phyloP scores from a whole-genome alignment of 2,797 vertebrate genomes.

The Periophthalmus magnuspinnatus region DNA sequence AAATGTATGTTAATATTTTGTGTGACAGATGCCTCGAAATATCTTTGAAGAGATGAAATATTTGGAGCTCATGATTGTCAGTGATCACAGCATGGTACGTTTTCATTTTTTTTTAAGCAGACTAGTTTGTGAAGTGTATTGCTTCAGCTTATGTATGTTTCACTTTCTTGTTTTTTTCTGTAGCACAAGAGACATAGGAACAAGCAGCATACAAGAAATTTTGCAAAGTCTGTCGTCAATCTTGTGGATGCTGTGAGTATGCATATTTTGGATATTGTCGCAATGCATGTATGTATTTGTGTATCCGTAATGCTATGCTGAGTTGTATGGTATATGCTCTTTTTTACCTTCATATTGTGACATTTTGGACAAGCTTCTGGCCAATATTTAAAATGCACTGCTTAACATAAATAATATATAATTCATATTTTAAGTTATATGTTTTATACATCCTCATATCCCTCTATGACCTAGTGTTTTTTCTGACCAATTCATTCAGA shows the following conservation, averaged over 20 bases:
- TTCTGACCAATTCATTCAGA: constrained; percentile 30
- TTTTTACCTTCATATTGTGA: too few species aligned
- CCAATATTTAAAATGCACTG: too few species aligned
- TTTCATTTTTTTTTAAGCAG: neutral
- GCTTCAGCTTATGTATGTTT: constrained; percentile 15
- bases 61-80: constrained; percentile 96
- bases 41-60: constrained; percentile 98
- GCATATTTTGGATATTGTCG: constrained; percentile 62
- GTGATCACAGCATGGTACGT: constrained; percentile 94
- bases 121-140: constrained; percentile 6
- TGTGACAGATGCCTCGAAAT: constrained; percentile 85
- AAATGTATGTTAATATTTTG: constrained; percentile 20
- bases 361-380: too few species aligned
- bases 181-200: constrained; percentile 91
- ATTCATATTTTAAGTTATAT: too few species aligned
- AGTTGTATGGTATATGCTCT: neutral
- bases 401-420: too few species aligned
- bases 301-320: neutral
- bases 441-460: too few species aligned
- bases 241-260: constrained; percentile 95
- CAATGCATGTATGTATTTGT: neutral
- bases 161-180: constrained; percentile 22
- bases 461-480: constrained; percentile 42
- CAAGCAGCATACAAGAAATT: constrained; percentile 88
- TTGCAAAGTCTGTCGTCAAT: constrained; percentile 97